These are phyloP conservation scores for Selenia dentaria DNA, from an alignment of 2,888 invertebrate genomes.

Conservation along the genomic window DNA sequence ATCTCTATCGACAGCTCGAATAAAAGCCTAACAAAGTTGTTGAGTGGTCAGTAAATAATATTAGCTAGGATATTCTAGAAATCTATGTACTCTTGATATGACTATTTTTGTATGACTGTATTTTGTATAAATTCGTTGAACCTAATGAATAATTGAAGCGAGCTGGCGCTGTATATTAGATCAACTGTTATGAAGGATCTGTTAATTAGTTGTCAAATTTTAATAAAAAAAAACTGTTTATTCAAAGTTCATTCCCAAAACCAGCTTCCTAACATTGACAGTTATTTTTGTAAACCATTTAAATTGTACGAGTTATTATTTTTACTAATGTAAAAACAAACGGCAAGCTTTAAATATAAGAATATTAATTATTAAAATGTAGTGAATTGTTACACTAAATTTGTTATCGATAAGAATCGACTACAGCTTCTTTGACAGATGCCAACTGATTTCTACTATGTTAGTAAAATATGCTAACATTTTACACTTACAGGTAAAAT, in stretches of 20 bases:
- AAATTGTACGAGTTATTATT: slow-evolving; percentile 14
- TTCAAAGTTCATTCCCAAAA: background rate
- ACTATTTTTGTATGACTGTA: slow-evolving; percentile 59
- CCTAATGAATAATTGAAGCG: background rate
- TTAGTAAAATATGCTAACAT: slow-evolving; percentile 20
- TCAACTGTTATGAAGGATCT: no score
- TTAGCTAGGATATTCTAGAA: slow-evolving; percentile 39
- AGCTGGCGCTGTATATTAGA: background rate
- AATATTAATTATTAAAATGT: slow-evolving; percentile 64
- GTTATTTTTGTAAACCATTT: slow-evolving; percentile 22
- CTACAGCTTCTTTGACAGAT: slow-evolving; percentile 60
- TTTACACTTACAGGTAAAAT: slow-evolving; percentile 3
- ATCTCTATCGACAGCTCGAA: slow-evolving; percentile 39
- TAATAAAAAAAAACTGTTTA: background rate
- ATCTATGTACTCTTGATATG: slow-evolving; percentile 42
- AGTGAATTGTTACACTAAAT: slow-evolving; percentile 75
- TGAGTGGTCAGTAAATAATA: slow-evolving; percentile 43
- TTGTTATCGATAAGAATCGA: slow-evolving; percentile 66
- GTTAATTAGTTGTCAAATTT: no score
- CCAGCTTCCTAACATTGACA: background rate
- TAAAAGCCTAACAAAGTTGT: slow-evolving; percentile 27
- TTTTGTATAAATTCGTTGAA: slow-evolving; percentile 36
- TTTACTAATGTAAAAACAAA: slow-evolving; percentile 46
- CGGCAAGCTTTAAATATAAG: slow-evolving; percentile 78
- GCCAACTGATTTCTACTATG: slow-evolving; percentile 48